These are phyloP conservation scores for Heliconius ethilla DNA, from an alignment of 2,888 invertebrate genomes.

Conservation along the genomic window DNA sequence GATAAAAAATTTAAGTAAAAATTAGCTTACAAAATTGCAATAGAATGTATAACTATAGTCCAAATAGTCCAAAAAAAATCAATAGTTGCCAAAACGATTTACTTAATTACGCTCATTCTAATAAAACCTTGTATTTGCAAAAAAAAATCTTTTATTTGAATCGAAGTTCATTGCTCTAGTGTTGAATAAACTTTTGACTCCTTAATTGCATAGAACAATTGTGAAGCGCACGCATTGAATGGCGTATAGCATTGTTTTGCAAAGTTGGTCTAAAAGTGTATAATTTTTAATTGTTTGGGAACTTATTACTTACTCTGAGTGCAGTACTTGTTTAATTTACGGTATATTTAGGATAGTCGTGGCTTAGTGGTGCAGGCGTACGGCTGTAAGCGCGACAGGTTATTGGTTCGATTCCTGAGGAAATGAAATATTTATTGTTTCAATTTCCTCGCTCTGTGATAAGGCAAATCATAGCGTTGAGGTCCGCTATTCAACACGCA, in stretches of 20 bases:
- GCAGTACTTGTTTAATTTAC: neutral
- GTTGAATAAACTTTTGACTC: conserved; percentile 29
- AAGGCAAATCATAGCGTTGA: neutral
- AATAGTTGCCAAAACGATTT: neutral
- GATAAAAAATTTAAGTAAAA: too few relatives aligned
- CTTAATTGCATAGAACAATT: conserved; percentile 32
- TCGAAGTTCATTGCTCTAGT: conserved; percentile 28
- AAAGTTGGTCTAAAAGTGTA: neutral
- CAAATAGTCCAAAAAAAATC: neutral
- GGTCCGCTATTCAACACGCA: neutral
- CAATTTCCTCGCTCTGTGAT: neutral
- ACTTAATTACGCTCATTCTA: conserved; percentile 16
- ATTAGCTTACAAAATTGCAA: too few relatives aligned
- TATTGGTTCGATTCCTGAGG: neutral
- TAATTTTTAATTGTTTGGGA: neutral
- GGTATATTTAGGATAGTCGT: neutral
- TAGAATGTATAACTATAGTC: too few relatives aligned
- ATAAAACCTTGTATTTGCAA: neutral
- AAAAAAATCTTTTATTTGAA: conserved; percentile 26
- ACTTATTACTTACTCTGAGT: neutral
- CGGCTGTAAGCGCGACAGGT: neutral
- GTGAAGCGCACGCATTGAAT: conserved; percentile 3
- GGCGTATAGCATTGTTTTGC: neutral
- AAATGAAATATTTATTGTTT: neutral
- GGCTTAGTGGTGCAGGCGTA: neutral